These are phyloP conservation scores for Drosophila hamatofila DNA, from an alignment of 2,888 invertebrate species.

Conservation along the genomic window DNA sequence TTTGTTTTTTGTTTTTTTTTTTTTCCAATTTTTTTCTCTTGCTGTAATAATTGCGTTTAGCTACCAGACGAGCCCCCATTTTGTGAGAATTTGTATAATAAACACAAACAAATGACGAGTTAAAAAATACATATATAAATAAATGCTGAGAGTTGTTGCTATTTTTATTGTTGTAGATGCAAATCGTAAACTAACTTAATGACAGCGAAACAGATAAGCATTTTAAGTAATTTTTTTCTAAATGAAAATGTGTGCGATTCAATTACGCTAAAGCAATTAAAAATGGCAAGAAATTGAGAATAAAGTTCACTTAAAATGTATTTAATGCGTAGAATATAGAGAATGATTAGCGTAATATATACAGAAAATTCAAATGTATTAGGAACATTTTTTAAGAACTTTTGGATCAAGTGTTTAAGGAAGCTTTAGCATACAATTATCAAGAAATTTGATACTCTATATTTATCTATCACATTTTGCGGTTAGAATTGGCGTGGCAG, in stretches of 20 bases:
- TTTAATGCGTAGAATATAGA: not conserved
- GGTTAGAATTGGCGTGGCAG: not conserved
- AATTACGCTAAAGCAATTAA: not conserved
- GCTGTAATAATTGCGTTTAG: conserved; percentile 34
- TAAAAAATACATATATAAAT: conserved; percentile 4
- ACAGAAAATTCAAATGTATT: too few species aligned
- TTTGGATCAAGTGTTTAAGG: not conserved
- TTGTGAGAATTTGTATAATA: conserved; percentile 14
- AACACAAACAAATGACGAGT: conserved; percentile 25
- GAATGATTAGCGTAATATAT: not conserved
- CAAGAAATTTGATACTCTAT: not conserved
- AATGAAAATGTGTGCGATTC: not conserved
- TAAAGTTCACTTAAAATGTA: not conserved
- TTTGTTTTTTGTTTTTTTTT: not conserved
- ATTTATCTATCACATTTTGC: not conserved
- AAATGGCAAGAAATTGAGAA: not conserved
- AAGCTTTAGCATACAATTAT: not conserved
- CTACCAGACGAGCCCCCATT: conserved; percentile 44
- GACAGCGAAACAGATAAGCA: not conserved
- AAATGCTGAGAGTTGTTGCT: not conserved
- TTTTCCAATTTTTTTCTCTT: not conserved
- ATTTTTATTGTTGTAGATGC: not conserved
- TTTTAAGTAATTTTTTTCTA: not conserved
- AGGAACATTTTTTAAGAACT: not conserved
- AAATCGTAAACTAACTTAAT: not conserved